A percentile compares a stretch with the other conserved stretches of the same genome.
Conservation (phyloP, 2,113 vertebrate species). For the Acinonyx jubatus region DNA sequence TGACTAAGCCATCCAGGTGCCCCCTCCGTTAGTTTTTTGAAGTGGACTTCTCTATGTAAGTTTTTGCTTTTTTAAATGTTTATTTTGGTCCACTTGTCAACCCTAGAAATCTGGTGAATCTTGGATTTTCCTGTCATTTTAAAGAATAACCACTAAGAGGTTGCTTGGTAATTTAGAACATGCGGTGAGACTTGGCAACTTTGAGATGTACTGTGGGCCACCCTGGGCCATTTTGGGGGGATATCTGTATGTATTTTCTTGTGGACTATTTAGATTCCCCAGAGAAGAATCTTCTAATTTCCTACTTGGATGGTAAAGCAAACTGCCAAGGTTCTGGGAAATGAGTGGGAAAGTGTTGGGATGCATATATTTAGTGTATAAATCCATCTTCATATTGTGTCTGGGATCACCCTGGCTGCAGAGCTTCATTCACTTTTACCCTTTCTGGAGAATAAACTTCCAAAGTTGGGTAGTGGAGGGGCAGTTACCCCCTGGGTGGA, state of each 20-base stretch:
- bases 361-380: background rate
- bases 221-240: background rate
- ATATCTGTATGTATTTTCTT: background rate
- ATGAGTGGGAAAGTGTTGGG: background rate
- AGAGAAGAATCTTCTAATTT: background rate
- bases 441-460: background rate
- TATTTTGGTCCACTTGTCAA: constrained; percentile 10
- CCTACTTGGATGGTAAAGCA: background rate
- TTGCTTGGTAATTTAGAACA: constrained; percentile 5
- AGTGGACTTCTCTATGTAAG: background rate
- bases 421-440: background rate
- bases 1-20: no score
- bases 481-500: background rate
- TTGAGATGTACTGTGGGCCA: background rate
- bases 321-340: background rate
- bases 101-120: background rate
- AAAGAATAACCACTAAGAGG: background rate
- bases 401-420: background rate
- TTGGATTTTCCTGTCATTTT: background rate
- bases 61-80: background rate
- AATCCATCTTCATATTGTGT: background rate
- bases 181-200: background rate
- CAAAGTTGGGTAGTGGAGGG: background rate
- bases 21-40: background rate
- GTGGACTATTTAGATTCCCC: background rate